Base-by-base conservation (phyloP, 1,140 invertebrate genomes). In the Tribolium castaneum region DNA sequence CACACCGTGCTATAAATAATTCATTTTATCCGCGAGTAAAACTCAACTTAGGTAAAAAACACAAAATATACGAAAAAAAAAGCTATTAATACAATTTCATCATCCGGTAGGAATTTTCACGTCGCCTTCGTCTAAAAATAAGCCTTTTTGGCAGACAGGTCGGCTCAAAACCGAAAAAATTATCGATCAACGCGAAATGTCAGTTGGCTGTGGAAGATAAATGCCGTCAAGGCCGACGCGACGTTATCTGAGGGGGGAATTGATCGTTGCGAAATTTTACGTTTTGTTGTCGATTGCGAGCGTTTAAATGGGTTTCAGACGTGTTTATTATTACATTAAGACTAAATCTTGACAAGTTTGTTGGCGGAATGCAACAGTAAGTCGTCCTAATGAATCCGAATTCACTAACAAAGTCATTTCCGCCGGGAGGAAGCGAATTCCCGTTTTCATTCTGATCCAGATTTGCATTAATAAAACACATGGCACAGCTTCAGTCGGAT, bases 321-420 rank as follows among this genome's bases (percentile, higher is more conserved):
- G 10, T 66, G 59, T 66, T 66, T 66, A 66, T 66, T 34, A 66
- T 66, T 66, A 35, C 59, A 66, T 66, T 66, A 66, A 3, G 30
- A 35, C 34, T 35, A 66, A 66, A 66, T 66, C 59, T 66, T 35
- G n/a, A 30, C 59, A 30, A 66, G 59, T 66, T 66, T 66, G 59
- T 45, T 66, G 59, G 25, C 59, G 13, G 14, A 66, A 66, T 66
- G 59, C 59, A 66, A 35, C 59, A 66, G 59, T 66, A 66, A 66
- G 59, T 13, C 59, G 25, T 35, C 9, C 9, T 66, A 66, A 66
- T 66, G 59, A 66, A 66, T 66, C 59, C 34, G 25, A 66, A 66
- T 66, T 66, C 30, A 66, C 59, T 66, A 66, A 66, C 59, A 66
- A 35, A 66, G 59, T 66, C 59, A 66, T 66, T 66, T 66, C 59